Base-by-base conservation (phyloP, 2,888 invertebrate species). In the Osedax fenrisi region DNA sequence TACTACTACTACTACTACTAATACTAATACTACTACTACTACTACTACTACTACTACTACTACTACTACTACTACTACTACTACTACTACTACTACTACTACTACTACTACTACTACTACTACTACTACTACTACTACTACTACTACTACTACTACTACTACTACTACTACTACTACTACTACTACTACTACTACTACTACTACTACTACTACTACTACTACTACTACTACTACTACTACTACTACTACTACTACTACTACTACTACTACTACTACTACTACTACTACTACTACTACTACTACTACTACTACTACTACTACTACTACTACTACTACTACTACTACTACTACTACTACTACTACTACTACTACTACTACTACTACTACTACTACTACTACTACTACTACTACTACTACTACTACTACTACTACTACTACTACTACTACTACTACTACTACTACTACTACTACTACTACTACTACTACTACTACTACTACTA, bases 31-130 rank as follows among this genome's bases (percentile, higher is more conserved):
- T n/a, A n/a, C n/a, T n/a, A n/a, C n/a, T n/a, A n/a, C n/a, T n/a
- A n/a, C n/a, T n/a, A n/a, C n/a, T 3, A 61, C 61, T 61, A 61
- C 61, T 61, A 61, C 61, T 61, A 61, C 61, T 61, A 61, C 5
- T 61, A 61, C 61, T 61, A 61, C 61, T 61, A 61, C 61, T 61
- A 61, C 61, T 61, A 61, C 61, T 61, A 61, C 61, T 61, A 61
- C 61, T 61, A 61, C 3, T 61, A 61, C 61, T 61, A 61, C 61
- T 61, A 61, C 61, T 61, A 61, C 56, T 56, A 56, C 56, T 56
- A 56, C 17, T 56, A 56, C 17, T 56, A 56, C 56, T 56, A 56
- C 10, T 56, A 56, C 10, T 56, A 56, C 10, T 56, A 56, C 56
- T 56, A 56, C 17, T 56, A 56, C 10, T 56, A 56, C 56, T 56